Percentiles rank a stretch among this genome's conserved stretches.
Conservation (phyloP, 2,888 invertebrate genomes). For the Mycalesis mineus region DNA sequence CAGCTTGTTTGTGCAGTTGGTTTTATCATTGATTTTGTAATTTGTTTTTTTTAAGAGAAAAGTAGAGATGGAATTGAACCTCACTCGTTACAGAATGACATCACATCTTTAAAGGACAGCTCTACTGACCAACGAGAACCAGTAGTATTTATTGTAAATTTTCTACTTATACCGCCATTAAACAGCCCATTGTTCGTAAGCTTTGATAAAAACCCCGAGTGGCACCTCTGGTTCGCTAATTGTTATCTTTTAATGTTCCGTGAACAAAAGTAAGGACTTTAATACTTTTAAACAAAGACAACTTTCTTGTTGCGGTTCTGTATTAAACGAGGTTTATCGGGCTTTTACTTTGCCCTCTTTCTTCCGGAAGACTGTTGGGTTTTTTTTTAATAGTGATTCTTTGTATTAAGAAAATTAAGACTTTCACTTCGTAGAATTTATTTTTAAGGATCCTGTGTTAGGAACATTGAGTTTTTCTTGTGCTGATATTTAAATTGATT, state of each 20-base stretch:
- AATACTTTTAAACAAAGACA: slow-evolving; percentile 12
- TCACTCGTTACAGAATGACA: too few species aligned
- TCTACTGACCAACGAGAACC: too few species aligned
- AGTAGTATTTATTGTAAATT: slow-evolving; percentile 1
- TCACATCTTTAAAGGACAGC: too few species aligned
- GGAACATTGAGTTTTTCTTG: too few species aligned
- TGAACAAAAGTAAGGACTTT: slow-evolving; percentile 11
- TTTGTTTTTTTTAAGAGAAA: too few species aligned
- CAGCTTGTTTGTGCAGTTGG: too few species aligned
- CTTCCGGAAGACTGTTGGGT: neutral
- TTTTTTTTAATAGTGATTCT: neutral
- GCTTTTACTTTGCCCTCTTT: neutral
- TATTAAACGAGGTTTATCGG: slow-evolving; percentile 10
- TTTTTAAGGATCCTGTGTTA: too few species aligned
- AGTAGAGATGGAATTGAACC: too few species aligned
- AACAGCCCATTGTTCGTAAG: slow-evolving; percentile 11
- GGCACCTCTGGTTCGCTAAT: slow-evolving; percentile 10
- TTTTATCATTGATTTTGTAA: too few species aligned
- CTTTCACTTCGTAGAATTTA: too few species aligned
- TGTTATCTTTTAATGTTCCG: slow-evolving; percentile 14
- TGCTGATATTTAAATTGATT: too few species aligned
- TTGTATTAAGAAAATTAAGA: neutral
- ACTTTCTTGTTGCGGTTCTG: slow-evolving; percentile 10
- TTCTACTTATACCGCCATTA: slow-evolving; percentile 2
- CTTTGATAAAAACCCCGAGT: slow-evolving; percentile 13